Evolutionary conservation across 2,888 invertebrate genomes (phyloP).

Genomic region (Philereme transversata): DNA sequence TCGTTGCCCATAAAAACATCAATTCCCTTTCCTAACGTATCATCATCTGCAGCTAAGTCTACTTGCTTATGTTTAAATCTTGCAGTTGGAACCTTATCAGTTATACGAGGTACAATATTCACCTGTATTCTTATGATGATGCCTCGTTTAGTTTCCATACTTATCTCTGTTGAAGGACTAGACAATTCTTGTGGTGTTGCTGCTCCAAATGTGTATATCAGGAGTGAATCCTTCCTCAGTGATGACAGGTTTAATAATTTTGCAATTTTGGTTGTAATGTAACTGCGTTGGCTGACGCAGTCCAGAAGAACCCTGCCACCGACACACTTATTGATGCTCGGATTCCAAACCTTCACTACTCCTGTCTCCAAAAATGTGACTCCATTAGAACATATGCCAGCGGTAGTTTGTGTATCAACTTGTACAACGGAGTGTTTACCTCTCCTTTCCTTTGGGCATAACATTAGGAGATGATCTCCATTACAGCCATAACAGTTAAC

Average conservation of each 20-base stretch:
- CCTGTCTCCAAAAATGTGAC: too few relatives aligned
- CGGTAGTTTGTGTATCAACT: too few relatives aligned
- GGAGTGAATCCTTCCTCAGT: neutral
- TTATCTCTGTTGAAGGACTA: neutral
- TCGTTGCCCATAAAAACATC: neutral
- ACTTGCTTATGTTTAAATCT: neutral
- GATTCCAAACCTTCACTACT: neutral
- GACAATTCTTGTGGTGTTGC: neutral
- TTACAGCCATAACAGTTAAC: neutral
- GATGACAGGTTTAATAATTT: neutral
- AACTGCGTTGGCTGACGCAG: too few relatives aligned
- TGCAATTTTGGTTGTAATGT: too few relatives aligned
- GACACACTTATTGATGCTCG: neutral
- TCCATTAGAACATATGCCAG: too few relatives aligned
- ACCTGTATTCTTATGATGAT: neutral
- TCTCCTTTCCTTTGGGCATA: neutral
- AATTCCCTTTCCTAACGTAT: neutral
- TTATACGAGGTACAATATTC: neutral
- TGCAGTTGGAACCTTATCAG: neutral
- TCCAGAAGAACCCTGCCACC: too few relatives aligned
- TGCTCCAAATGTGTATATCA: neutral
- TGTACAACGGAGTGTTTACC: too few relatives aligned
- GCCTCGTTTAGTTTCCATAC: neutral
- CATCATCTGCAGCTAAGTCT: neutral
- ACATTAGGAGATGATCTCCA: too few relatives aligned